Evolutionary conservation across 1,140 invertebrate genomes (phyloP), one percentile per base, ranked within the genome.

Genomic region (Calliopsis andreniformis): DNA sequence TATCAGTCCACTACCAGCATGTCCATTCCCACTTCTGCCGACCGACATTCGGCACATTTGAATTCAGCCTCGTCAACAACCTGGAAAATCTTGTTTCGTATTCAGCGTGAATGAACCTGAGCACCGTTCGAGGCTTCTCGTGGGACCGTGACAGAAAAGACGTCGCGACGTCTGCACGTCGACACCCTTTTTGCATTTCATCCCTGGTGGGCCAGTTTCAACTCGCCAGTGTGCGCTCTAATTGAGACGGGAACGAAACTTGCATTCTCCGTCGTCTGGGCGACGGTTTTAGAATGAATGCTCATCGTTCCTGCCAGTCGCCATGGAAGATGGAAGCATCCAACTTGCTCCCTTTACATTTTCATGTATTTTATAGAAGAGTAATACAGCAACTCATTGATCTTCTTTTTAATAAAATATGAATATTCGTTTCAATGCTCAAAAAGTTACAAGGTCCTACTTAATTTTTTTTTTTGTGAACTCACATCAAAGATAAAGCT

Each of bases 51-150:
- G 73, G 16, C 67, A 14, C 66, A 68, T 59, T 76, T 43, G 30
- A 66, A 83, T 78, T 79, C 82, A 67, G 43, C 42, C 23, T 53
- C 63, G 58, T 16, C 56, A 53, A 58, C 25, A 64, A 16, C 32
- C 47, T 56, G 79, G 63, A 83, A 75, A 70, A 83, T 66, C 70
- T 76, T 69, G 67, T 83, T 76, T 68, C 53, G 43, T 69, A 83
- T 82, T 83, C 82, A 39, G 28, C 23, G 20, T 49, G 23, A 71
- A 39, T 35, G 28, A 59, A 25, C 6, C 53, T 30, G 20, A 16
- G 16, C n/a, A 18, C 28, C 12, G 62, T 42, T 39, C 32, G 23
- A 16, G 16, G 28, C 23, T 20, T 6, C 10, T 39, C 39, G 51
- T 28, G 51, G 16, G 16, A 25, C 49, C 39, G 53, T 32, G 51